A percentile compares a stretch with the other conserved stretches of the same genome.
phyloP scores from a whole-genome alignment of 2,113 vertebrate genomes.

The Sinosuthora webbiana region DNA sequence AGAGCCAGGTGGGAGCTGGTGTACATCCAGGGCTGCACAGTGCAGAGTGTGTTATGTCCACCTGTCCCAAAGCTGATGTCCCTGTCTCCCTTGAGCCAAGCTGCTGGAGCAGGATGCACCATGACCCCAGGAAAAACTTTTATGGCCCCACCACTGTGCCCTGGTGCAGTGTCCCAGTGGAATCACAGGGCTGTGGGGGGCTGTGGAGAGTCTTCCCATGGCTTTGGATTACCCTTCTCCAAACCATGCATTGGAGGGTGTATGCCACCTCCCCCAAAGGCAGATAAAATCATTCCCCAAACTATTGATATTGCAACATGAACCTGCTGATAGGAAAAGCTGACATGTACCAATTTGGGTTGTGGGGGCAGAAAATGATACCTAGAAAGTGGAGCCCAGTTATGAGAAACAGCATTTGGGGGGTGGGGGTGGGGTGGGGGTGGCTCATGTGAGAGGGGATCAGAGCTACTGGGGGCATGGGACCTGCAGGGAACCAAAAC shows the following conservation, averaged over 20 bases:
- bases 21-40: not conserved
- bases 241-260: accelerated
- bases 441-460: not conserved
- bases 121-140: not conserved
- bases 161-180: accelerated
- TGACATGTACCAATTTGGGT: not conserved
- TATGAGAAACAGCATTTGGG: not conserved
- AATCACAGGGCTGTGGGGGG: accelerated
- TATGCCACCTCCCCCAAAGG: not conserved
- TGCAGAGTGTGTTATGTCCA: accelerated
- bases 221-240: not conserved
- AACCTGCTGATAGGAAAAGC: not conserved
- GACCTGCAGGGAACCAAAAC: not conserved
- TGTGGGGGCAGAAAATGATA: not conserved
- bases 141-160: too few relatives aligned
- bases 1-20: not conserved
- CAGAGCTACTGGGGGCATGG: accelerated
- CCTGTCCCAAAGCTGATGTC: not conserved
- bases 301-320: not conserved
- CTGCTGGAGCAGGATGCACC: not conserved
- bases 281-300: not conserved
- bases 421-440: too few relatives aligned
- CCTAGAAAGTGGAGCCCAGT: not conserved
- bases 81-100: not conserved
- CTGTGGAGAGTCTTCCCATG: not conserved